Evolutionary conservation across 30 jellyfish, hydroid and myxozoan species (phyloP).

Genomic region (Aurelia sp.): DNA sequence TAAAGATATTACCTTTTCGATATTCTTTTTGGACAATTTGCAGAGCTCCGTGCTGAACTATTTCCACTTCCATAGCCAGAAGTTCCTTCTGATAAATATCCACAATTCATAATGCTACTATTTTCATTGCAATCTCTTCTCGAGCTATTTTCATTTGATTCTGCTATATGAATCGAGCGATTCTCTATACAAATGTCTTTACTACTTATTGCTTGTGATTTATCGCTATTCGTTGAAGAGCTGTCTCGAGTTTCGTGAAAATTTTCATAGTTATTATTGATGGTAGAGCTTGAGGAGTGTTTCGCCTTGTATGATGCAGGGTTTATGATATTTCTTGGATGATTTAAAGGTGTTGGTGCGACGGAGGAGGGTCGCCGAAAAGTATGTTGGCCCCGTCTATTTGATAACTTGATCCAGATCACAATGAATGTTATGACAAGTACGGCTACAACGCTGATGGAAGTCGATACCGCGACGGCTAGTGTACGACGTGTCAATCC

Average conservation of each 20-base stretch:
- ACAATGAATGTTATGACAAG: conserved; percentile 6
- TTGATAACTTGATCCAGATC: conserved; percentile 30
- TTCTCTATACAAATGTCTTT: conserved; percentile 24
- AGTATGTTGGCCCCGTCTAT: conserved; percentile 19
- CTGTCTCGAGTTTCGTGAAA: background rate
- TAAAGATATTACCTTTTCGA: conserved; percentile 24
- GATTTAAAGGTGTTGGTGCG: conserved; percentile 25
- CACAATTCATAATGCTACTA: conserved; percentile 7
- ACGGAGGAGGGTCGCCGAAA: conserved; percentile 37
- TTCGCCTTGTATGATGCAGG: background rate
- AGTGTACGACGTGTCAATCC: conserved; percentile 34
- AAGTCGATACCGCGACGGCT: conserved; percentile 48
- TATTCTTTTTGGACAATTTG: conserved; percentile 6
- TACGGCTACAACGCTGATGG: conserved; percentile 35
- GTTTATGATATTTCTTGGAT: conserved; percentile 18
- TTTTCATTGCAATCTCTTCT: background rate
- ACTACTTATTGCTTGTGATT: conserved; percentile 41
- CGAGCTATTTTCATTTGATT: background rate
- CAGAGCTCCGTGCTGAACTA: conserved; percentile 69
- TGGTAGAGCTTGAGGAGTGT: background rate
- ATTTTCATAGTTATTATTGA: conserved; percentile 3
- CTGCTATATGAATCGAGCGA: background rate
- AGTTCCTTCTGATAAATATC: conserved; percentile 67
- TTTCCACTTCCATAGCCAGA: conserved; percentile 58
- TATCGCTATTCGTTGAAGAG: conserved; percentile 22